Evolutionary conservation across 2,888 invertebrate genomes (phyloP).

Genomic region (Diarsia mendica): DNA sequence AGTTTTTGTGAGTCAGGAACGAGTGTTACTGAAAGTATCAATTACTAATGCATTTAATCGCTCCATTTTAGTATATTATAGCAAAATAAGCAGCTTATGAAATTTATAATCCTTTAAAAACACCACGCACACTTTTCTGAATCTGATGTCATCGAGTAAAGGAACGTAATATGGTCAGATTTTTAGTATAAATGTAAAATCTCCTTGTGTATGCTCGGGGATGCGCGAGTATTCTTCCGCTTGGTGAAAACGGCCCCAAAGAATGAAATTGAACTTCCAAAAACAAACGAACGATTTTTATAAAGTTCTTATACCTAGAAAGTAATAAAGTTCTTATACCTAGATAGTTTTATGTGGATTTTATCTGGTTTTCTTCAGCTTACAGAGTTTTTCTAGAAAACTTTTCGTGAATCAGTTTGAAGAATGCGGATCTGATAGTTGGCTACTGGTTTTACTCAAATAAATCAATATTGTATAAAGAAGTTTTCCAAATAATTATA

Average conservation of each 20-base stretch:
- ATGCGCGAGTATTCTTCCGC: too few relatives aligned
- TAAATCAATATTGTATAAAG: conserved; percentile 2
- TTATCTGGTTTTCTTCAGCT: conserved; percentile 14
- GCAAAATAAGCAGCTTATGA: neutral
- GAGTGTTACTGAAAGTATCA: conserved; percentile 17
- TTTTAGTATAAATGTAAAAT: too few relatives aligned
- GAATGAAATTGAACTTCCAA: too few relatives aligned
- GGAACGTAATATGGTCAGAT: too few relatives aligned
- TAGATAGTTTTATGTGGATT: too few relatives aligned
- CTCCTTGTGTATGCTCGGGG: too few relatives aligned
- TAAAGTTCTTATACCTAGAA: too few relatives aligned
- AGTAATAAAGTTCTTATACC: too few relatives aligned
- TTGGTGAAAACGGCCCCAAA: too few relatives aligned
- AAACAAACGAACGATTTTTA: too few relatives aligned
- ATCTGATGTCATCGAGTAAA: too few relatives aligned
- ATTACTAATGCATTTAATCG: neutral
- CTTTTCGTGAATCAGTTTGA: neutral
- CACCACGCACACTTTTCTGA: too few relatives aligned
- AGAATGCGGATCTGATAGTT: neutral
- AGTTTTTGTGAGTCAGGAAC: conserved; percentile 40
- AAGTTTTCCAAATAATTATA: conserved; percentile 9
- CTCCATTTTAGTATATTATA: neutral
- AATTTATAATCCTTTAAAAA: neutral
- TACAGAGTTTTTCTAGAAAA: neutral
- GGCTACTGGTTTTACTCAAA: neutral